Evolutionary conservation across 1,140 invertebrate genomes (phyloP).

Genomic region (Dreissena polymorpha): DNA sequence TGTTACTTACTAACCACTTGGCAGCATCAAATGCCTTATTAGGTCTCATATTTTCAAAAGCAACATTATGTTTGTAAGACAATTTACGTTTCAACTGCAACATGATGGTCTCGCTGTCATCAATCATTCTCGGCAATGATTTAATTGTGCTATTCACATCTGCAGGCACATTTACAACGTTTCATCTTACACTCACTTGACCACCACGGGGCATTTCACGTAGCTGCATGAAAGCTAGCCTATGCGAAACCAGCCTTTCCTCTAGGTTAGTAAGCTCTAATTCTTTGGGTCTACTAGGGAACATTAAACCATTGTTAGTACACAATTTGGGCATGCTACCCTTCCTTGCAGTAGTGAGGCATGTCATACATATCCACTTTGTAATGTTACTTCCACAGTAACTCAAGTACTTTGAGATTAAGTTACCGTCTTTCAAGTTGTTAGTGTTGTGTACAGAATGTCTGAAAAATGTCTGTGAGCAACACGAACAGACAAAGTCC

Average conservation of each 20-base stretch:
- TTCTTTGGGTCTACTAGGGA: background rate
- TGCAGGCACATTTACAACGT: constrained; percentile 59
- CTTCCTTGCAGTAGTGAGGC: background rate
- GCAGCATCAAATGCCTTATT: constrained; percentile 12
- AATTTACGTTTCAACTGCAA: no score
- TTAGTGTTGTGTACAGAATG: background rate
- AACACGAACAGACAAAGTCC: background rate
- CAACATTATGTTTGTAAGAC: no score
- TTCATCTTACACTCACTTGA: constrained; percentile 31
- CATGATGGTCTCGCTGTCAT: constrained; percentile 20
- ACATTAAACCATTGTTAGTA: constrained; percentile 10
- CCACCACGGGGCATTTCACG: constrained; percentile 49
- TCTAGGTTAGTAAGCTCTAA: constrained; percentile 14
- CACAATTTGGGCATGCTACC: background rate
- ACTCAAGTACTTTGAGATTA: background rate
- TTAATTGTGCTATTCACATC: constrained; percentile 39
- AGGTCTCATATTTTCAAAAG: constrained; percentile 39
- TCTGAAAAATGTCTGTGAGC: background rate
- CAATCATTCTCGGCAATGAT: constrained; percentile 20
- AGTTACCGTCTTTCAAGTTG: background rate
- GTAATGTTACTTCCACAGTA: background rate
- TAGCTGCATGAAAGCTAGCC: constrained; percentile 49
- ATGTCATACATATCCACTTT: constrained; percentile 15
- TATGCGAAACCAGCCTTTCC: constrained; percentile 1
- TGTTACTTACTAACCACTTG: constrained; percentile 26